These are phyloP conservation scores for Megaceryle alcyon DNA, from an alignment of 2,797 vertebrate genomes.

Conservation along the genomic window DNA sequence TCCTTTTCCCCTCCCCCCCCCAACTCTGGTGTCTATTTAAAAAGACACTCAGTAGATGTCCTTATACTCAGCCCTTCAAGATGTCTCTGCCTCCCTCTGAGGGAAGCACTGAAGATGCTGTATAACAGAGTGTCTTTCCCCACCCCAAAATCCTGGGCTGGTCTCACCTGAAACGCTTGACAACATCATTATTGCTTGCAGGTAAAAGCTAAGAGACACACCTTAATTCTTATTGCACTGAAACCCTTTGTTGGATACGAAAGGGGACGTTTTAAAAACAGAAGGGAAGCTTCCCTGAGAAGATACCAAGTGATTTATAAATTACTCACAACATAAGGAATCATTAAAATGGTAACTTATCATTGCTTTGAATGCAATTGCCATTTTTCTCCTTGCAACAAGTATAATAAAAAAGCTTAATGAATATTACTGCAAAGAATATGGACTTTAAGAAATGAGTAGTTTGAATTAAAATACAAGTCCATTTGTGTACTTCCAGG, in stretches of 20 bases:
- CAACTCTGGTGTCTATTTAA: constrained; percentile 32
- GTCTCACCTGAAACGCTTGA: constrained; percentile 79
- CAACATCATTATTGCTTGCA: constrained; percentile 81
- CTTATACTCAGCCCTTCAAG: constrained; percentile 72
- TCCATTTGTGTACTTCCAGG: constrained; percentile 7
- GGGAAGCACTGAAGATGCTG: constrained; percentile 77
- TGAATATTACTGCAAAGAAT: constrained; percentile 24
- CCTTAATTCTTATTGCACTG: constrained; percentile 85
- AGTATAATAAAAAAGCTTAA: constrained; percentile 53
- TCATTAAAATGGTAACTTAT: constrained; percentile 76
- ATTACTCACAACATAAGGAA: constrained; percentile 78
- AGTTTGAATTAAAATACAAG: background rate
- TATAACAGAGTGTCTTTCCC: constrained; percentile 80
- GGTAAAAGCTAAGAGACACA: constrained; percentile 81
- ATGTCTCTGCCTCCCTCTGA: constrained; percentile 73
- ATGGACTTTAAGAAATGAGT: background rate
- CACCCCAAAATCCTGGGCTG: constrained; percentile 81
- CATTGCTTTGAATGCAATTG: constrained; percentile 68
- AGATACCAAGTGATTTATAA: constrained; percentile 78
- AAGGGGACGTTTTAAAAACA: constrained; percentile 72
- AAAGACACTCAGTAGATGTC: constrained; percentile 60
- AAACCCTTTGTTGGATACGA: constrained; percentile 81
- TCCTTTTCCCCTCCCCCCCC: constrained; percentile 61
- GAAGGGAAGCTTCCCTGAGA: constrained; percentile 66
- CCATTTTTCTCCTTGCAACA: constrained; percentile 59